Base-by-base conservation (phyloP, 1,140 invertebrate species). In the Drosophila simulans region DNA sequence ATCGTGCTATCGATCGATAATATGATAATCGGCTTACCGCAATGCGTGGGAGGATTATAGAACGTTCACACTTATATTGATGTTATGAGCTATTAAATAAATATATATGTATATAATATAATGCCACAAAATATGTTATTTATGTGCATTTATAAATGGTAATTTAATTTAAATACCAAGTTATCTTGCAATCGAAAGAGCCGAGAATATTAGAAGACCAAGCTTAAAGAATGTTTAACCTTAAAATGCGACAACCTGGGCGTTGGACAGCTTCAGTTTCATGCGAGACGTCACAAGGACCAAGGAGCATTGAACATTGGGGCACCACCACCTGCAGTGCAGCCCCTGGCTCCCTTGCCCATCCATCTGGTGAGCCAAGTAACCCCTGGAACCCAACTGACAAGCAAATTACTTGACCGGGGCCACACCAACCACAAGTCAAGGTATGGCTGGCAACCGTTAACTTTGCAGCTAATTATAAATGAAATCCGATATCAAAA, bases 401-500 rank as follows among this genome's bases (percentile, higher is more conserved):
- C 60, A 68, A 84, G 71, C 70, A 84, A 84, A 85, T 85, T 85
- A 85, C 77, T 84, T 85, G 81, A 85, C 77, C 77, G 64, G 57
- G 64, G 73, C 73, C 77, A 45, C 70, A 78, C 73, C 68, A 81
- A 81, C 82, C 82, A 70, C 82, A 86, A 88, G 60, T 76, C 80
- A 78, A 85, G 82, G 82, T 88, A 86, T 70, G 48, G 72, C 60
- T 48, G 83, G 83, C 70, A 83, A 79, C 70, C 83, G 78, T 88
- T 79, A 88, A 86, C 83, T 83, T 86, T 80, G 71, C 65, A 88
- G 83, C 83, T 86, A 86, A 86, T 86, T 86, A 86, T 86, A 86
- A 88, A 86, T 86, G 83, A 86, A 86, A 86, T 88, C 83, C 83
- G 79, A 86, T 86, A 86, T 86, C 83, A 88, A 83, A 88, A 56